phyloP scores from a whole-genome alignment of 2,888 invertebrate species.

The Drosophila paramelanica region DNA sequence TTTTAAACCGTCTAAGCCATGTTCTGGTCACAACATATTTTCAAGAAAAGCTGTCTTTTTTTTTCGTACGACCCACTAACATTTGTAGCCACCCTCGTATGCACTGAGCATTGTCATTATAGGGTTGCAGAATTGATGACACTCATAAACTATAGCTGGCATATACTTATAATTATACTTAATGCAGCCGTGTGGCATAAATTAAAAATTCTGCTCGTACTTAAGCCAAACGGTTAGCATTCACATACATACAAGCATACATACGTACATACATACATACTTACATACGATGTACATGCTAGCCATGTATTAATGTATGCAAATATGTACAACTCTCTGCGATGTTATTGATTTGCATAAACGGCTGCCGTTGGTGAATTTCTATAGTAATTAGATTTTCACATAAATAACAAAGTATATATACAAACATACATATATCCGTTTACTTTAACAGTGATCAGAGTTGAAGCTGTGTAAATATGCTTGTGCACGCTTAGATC shows the following conservation, averaged over 20 bases:
- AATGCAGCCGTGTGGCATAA: conserved; percentile 41
- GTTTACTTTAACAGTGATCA: neutral
- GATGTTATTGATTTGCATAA: conserved; percentile 44
- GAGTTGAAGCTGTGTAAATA: conserved; percentile 3
- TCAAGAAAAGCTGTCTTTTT: no score
- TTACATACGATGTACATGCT: neutral
- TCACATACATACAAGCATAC: neutral
- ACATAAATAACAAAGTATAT: conserved; percentile 53
- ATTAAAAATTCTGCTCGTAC: conserved; percentile 44
- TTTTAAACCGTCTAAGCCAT: no score
- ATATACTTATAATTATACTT: conserved; percentile 42
- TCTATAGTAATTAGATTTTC: conserved; percentile 43
- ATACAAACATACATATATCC: neutral
- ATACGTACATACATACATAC: neutral
- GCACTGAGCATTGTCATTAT: conserved; percentile 32
- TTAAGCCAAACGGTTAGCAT: conserved; percentile 22
- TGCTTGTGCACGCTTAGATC: conserved; percentile 14
- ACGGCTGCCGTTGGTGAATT: conserved; percentile 27
- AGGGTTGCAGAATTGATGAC: conserved; percentile 66
- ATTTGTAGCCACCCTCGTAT: conserved; percentile 20
- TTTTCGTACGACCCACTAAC: no score
- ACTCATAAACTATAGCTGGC: conserved; percentile 63
- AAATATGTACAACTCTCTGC: conserved; percentile 13
- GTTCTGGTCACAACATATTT: no score
- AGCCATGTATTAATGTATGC: neutral